Base-by-base conservation (phyloP, 2,888 invertebrate genomes). In the Orthosia gothica region DNA sequence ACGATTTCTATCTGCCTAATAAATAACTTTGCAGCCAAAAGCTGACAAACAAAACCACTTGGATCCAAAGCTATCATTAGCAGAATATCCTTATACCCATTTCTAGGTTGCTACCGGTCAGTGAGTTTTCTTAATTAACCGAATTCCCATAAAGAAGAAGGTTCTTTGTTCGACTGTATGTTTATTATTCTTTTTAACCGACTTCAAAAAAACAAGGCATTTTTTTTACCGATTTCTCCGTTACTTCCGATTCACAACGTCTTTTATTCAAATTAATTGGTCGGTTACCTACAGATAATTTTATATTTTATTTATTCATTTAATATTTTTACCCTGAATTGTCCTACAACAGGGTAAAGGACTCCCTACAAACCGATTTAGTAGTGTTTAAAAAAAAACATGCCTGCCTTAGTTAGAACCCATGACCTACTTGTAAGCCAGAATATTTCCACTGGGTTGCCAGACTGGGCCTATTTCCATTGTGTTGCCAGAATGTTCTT, bases 11-110 rank as follows among this genome's bases (percentile, higher is more conserved):
- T 74, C 81, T 81, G 77, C 71, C 88, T 85, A 89, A 91, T 93
- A 92, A 92, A 92, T 92, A 88, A 92, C 90, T 88, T 89, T 86
- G 76, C 83, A 84, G 81, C 90, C 90, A 91, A 92, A 91, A 90
- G 89, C 89, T 89, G 85, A 90, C 90, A 90, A 93, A 92, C 92
- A 93, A 93, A 91, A 88, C 91, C 91, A 90, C 92, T 92, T 89
- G 88, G 88, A 87, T 88, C 82, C 85, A 79, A 81, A 83, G 89
- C 88, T 87, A 89, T 92, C 90, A 92, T 91, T 90, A 91, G 85
- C 81, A 79, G 73, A 78, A 83, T 81, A 79, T 85, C 76, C 78
- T 80, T 79, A 85, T 83, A 84, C 72, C 79, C 76, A 85, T 75
- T 84, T 77, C 52, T 79, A 75, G 82, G 55, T 79, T 63, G 61